Evolutionary conservation across 2,888 invertebrate genomes (phyloP).

Genomic region (Trachelus stipa): DNA sequence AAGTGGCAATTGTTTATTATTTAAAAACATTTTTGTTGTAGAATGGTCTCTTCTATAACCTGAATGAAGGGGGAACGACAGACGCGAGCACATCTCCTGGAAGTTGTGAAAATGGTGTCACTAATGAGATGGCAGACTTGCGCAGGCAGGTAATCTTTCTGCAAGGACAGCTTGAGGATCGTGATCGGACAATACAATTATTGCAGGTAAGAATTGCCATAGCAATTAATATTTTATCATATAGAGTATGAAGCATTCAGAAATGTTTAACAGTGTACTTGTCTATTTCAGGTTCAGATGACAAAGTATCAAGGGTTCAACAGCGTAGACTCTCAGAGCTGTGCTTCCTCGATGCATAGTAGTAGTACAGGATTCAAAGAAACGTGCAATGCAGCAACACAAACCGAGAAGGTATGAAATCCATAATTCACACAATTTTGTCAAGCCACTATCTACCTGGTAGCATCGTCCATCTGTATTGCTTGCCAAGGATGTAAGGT

Average conservation of each 20-base stretch:
- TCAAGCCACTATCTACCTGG: background rate
- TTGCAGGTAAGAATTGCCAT: conserved; percentile 70
- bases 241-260: background rate
- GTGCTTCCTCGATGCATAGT: conserved; percentile 59
- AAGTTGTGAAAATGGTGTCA: conserved; percentile 53
- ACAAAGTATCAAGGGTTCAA: conserved; percentile 56
- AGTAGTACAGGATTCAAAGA: conserved; percentile 67
- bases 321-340: conserved; percentile 45
- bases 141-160: conserved; percentile 85
- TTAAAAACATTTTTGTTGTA: conserved; percentile 50
- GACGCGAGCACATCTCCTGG: conserved; percentile 68
- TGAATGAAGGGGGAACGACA: conserved; percentile 68
- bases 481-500: background rate
- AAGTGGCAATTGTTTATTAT: background rate
- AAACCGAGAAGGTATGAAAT: conserved; percentile 81
- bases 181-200: conserved; percentile 83
- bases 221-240: background rate
- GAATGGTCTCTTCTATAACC: conserved; percentile 77
- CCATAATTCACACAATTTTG: conserved; percentile 7
- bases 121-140: conserved; percentile 80
- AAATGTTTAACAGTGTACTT: background rate
- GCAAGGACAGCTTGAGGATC: conserved; percentile 90
- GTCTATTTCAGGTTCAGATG: conserved; percentile 51
- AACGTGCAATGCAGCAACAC: conserved; percentile 85
- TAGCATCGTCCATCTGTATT: background rate